A percentile compares a stretch with the other conserved stretches of the same genome.
Conservation (phyloP, 2,113 vertebrate genomes). For the Thamnophis sirtalis region DNA sequence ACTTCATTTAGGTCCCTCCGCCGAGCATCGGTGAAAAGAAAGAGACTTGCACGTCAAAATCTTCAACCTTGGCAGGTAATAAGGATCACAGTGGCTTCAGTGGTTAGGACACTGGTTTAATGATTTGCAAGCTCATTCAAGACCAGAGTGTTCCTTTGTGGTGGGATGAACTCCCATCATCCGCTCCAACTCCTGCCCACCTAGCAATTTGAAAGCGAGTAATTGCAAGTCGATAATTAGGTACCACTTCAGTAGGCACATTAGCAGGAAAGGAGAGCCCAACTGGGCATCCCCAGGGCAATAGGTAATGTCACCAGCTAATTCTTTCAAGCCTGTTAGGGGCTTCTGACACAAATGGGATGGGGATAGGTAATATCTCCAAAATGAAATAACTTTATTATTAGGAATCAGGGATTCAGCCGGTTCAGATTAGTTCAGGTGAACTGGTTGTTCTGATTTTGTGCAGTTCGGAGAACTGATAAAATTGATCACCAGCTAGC, state of each 20-base stretch:
- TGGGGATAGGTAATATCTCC: background rate
- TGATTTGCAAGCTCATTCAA: too few species aligned
- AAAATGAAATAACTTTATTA: background rate
- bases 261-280: background rate
- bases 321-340: background rate
- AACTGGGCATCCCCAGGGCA: background rate
- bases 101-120: too few species aligned
- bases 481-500: too few species aligned
- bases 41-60: rapidly evolving
- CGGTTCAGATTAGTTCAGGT: too few species aligned
- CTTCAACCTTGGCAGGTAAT: background rate
- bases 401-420: background rate
- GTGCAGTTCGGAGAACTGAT: too few species aligned
- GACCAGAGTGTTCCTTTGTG: too few species aligned
- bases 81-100: too few species aligned
- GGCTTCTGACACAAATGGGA: background rate
- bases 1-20: background rate
- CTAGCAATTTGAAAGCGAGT: too few species aligned
- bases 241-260: background rate
- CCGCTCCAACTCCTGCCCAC: too few species aligned
- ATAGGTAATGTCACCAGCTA: background rate
- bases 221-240: too few species aligned
- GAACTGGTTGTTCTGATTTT: too few species aligned
- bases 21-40: rapidly evolving
- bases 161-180: too few species aligned